Evolutionary conservation across 2,797 vertebrate species (phyloP).

Genomic region (Rhinella marina): DNA sequence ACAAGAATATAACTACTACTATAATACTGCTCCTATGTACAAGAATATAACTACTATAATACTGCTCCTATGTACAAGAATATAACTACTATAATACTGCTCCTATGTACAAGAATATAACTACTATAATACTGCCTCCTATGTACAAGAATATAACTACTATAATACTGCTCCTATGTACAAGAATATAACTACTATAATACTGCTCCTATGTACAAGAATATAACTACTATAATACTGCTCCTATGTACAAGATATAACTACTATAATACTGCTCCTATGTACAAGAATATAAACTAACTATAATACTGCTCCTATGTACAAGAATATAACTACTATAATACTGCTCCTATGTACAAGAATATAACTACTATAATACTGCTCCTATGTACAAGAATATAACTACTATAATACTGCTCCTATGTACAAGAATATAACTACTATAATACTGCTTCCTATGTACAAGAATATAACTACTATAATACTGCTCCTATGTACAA

Average conservation of each 20-base stretch:
- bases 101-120: no score
- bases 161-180: no score
- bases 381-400: slow-evolving; percentile 1
- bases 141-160: no score
- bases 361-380: slow-evolving; percentile 24
- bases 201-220: no score
- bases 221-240: neutral
- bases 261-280: neutral
- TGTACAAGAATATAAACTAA: slow-evolving; percentile 1
- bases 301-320: slow-evolving; percentile 9
- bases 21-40: no score
- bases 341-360: neutral
- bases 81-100: no score
- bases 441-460: slow-evolving; percentile 1
- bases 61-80: no score
- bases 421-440: slow-evolving; percentile 15
- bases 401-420: slow-evolving; percentile 9
- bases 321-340: slow-evolving; percentile 20
- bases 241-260: neutral
- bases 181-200: no score
- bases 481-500: neutral
- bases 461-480: slow-evolving; percentile 11
- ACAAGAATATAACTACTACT: no score
- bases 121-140: no score
- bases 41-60: no score